Conservation (phyloP, 2,797 vertebrate genomes). For the Crocidura indochinensis region DNA sequence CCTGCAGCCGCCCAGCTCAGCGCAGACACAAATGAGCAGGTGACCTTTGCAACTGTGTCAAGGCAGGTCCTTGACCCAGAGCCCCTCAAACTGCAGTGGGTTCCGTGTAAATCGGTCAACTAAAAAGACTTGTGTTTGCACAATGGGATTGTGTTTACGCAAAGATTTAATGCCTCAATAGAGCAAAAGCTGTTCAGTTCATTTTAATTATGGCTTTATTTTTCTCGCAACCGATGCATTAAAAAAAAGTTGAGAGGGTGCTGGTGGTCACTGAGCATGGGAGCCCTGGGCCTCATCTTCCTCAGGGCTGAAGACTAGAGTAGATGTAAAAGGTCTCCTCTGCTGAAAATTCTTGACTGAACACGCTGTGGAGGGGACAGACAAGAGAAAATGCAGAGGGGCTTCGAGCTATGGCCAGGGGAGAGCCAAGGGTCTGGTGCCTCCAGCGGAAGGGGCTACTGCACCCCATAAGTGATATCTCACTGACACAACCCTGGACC, state of each 20-base stretch:
- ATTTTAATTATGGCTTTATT: conserved; percentile 86
- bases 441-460: background rate
- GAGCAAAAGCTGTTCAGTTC: conserved; percentile 82
- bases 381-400: conserved; percentile 27
- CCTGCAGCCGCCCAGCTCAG: conserved; percentile 66
- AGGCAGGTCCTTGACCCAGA: conserved; percentile 86
- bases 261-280: conserved; percentile 63
- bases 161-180: conserved; percentile 83
- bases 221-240: conserved; percentile 48
- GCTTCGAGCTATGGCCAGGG: background rate
- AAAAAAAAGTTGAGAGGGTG: conserved; percentile 68
- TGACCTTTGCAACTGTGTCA: conserved; percentile 89
- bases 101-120: conserved; percentile 59
- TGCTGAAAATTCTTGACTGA: conserved; percentile 70
- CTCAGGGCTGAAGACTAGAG: background rate
- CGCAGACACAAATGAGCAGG: conserved; percentile 81
- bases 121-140: conserved; percentile 77
- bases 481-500: background rate
- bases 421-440: background rate
- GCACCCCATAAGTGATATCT: background rate
- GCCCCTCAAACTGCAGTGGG: conserved; percentile 82
- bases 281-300: conserved; percentile 66
- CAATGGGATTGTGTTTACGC: conserved; percentile 81
- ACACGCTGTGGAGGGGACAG: background rate
- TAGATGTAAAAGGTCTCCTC: conserved; percentile 60